These are phyloP conservation scores for Boulengerochromis microlepis DNA, from an alignment of 2,113 vertebrate genomes.

Conservation along the genomic window DNA sequence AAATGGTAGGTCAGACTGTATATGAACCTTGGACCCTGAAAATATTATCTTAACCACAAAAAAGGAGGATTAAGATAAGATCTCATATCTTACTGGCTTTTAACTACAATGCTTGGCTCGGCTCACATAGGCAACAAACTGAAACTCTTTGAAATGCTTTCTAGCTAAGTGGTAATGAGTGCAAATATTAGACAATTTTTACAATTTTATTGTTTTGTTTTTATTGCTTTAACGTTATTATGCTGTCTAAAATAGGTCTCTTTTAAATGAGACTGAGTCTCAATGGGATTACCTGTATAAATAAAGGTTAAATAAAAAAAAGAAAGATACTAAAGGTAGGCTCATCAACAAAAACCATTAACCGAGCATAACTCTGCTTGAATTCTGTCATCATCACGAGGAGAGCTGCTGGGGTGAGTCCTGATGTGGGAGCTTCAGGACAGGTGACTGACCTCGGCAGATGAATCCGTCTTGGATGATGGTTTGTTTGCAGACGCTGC, in stretches of 20 bases:
- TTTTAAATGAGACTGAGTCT: not conserved
- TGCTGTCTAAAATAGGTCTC: rapidly evolving
- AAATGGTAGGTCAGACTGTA: not conserved
- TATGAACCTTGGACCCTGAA: not conserved
- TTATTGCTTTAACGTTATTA: not conserved
- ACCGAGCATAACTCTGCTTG: not conserved
- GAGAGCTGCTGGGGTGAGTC: not conserved
- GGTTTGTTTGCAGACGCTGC: slow-evolving; percentile 85
- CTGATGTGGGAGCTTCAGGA: not conserved
- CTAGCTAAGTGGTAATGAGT: not conserved
- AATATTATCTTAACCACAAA: not conserved
- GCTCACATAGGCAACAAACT: not conserved
- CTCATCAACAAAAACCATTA: not conserved
- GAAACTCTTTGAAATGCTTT: not conserved
- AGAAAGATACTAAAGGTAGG: not conserved
- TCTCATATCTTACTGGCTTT: not conserved
- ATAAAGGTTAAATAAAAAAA: not conserved
- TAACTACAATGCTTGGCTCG: not conserved
- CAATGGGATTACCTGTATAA: not conserved
- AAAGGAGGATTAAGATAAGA: not conserved
- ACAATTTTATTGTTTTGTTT: not conserved
- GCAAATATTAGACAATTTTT: not conserved
- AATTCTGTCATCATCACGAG: not conserved
- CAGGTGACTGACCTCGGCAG: slow-evolving; percentile 82
- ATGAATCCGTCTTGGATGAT: slow-evolving; percentile 87